Conservation (phyloP, 2,888 invertebrate genomes). For the Apamea sordens region DNA sequence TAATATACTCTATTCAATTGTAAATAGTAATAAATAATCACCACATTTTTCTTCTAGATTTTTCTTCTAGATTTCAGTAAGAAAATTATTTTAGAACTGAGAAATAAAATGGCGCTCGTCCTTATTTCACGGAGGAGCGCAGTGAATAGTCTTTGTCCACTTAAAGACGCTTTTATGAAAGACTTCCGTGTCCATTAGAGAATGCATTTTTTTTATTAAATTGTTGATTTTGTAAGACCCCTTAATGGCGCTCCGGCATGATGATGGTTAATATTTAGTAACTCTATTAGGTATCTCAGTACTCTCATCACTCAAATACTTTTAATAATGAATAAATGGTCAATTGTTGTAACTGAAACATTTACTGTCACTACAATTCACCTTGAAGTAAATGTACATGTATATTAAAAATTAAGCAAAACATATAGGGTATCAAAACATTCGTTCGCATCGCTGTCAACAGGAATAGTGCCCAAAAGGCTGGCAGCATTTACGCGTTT, state of each 20-base stretch:
- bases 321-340: not conserved
- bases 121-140: constrained; percentile 16
- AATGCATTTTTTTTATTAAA: not conserved
- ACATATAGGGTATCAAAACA: no score
- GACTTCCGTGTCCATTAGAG: constrained; percentile 24
- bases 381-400: not conserved
- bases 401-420: no score
- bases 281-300: not conserved
- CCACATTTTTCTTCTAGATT: not conserved
- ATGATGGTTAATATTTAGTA: not conserved
- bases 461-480: no score
- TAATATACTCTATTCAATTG: not conserved
- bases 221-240: not conserved
- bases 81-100: not conserved
- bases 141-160: constrained; percentile 39
- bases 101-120: constrained; percentile 9
- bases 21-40: not conserved
- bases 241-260: not conserved
- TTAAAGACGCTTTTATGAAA: constrained; percentile 36
- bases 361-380: not conserved
- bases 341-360: not conserved
- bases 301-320: not conserved
- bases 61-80: not conserved
- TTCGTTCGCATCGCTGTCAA: no score
- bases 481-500: no score